Conservation (phyloP, 2,797 vertebrate genomes). For the Cirrhinus mrigala region DNA sequence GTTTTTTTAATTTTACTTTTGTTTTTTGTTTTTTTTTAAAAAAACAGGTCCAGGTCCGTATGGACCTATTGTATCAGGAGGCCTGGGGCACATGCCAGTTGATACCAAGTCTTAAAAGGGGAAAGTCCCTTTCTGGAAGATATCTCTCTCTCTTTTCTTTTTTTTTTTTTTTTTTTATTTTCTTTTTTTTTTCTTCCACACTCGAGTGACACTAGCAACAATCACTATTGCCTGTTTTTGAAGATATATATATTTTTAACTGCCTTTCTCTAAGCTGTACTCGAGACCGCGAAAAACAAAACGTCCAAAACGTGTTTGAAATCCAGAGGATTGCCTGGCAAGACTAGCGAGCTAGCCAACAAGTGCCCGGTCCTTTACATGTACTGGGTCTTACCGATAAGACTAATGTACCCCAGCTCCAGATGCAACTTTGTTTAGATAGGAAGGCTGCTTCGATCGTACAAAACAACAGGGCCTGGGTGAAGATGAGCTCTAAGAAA, state of each 20-base stretch:
- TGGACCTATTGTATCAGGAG: constrained; percentile 63
- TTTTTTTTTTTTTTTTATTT: background rate
- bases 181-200: constrained; percentile 50
- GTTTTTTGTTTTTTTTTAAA: background rate
- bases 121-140: constrained; percentile 71
- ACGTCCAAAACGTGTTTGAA: constrained; percentile 60
- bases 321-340: constrained; percentile 33
- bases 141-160: background rate
- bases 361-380: constrained; percentile 58
- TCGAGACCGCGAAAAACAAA: constrained; percentile 64
- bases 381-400: constrained; percentile 48
- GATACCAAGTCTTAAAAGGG: constrained; percentile 79
- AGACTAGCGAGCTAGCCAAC: constrained; percentile 61
- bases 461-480: constrained; percentile 55
- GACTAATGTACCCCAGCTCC: constrained; percentile 47
- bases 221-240: constrained; percentile 80
- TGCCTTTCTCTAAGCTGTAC: constrained; percentile 78
- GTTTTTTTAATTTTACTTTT: constrained; percentile 43
- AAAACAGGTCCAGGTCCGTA: constrained; percentile 62
- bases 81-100: constrained; percentile 67
- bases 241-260: constrained; percentile 59
- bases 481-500: constrained; percentile 64
- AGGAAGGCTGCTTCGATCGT: constrained; percentile 71
- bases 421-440: constrained; percentile 69
- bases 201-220: constrained; percentile 73